Percentiles rank a stretch among this genome's conserved stretches.
Evolutionary conservation across 2,797 vertebrate species (phyloP).

Genomic region (Clarias pachynema): DNA sequence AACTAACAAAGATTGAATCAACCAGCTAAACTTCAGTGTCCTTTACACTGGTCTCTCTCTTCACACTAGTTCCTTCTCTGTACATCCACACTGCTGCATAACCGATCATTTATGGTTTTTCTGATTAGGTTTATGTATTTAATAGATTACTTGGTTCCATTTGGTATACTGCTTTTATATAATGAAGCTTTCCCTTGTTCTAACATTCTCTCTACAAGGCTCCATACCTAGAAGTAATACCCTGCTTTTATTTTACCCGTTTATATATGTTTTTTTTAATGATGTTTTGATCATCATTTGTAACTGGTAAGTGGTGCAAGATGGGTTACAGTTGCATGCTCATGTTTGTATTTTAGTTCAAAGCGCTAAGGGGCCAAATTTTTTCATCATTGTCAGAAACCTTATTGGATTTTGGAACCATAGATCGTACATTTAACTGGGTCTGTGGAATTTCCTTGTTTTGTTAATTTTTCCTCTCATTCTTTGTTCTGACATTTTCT

Average conservation of each 20-base stretch:
- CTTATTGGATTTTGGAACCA: constrained; percentile 13
- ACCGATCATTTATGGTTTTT: constrained; percentile 43
- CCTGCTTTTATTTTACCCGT: constrained; percentile 55
- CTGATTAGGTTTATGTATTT: constrained; percentile 44
- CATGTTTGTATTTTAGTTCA: constrained; percentile 33
- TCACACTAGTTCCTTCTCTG: constrained; percentile 9
- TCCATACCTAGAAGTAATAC: constrained; percentile 71
- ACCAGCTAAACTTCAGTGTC: constrained; percentile 49
- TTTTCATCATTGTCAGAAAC: constrained; percentile 28
- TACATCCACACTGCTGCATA: constrained; percentile 24
- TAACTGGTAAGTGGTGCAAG: constrained; percentile 42
- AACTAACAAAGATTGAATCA: constrained; percentile 61
- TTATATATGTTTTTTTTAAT: constrained; percentile 53
- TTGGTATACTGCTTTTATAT: constrained; percentile 51
- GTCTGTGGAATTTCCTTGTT: constrained; percentile 14
- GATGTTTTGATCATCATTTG: constrained; percentile 53
- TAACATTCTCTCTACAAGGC: constrained; percentile 66
- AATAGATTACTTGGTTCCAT: constrained; percentile 49
- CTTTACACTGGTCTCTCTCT: constrained; percentile 32
- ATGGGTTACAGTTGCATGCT: constrained; percentile 40
- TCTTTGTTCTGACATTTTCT: constrained; percentile 33
- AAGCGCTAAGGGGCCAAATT: constrained; percentile 41
- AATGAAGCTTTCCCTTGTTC: constrained; percentile 41
- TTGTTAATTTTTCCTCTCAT: background rate
- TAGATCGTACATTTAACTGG: constrained; percentile 2